These are phyloP conservation scores for Borostomias antarcticus DNA, from an alignment of 2,797 vertebrate genomes.

Conservation along the genomic window DNA sequence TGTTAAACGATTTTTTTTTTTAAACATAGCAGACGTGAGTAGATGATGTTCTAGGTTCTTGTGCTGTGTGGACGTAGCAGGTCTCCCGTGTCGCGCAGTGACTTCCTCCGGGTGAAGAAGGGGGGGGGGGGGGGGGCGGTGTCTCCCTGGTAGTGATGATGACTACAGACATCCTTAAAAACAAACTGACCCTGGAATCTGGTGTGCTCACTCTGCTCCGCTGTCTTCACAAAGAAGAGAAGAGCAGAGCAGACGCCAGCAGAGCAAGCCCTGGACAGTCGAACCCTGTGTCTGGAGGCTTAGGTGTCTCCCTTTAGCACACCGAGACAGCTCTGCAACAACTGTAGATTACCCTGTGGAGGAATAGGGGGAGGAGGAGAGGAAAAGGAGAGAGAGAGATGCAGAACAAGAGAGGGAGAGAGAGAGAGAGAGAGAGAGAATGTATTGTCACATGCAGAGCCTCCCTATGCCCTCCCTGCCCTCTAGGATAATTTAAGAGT, in stretches of 20 bases:
- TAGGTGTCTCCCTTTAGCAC: constrained; percentile 95
- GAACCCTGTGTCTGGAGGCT: constrained; percentile 63
- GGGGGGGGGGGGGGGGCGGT: constrained; percentile 48
- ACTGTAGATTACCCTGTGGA: constrained; percentile 93
- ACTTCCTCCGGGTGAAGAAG: constrained; percentile 27
- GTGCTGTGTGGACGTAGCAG: constrained; percentile 58
- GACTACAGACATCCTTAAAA: constrained; percentile 71
- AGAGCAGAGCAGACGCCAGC: constrained; percentile 74
- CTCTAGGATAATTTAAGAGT: no score
- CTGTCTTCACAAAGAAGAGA: constrained; percentile 68
- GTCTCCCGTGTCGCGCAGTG: constrained; percentile 53
- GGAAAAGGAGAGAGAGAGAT: neutral
- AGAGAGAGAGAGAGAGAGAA: neutral
- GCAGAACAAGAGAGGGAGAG: constrained; percentile 3
- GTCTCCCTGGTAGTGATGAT: constrained; percentile 66
- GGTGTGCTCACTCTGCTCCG: constrained; percentile 56
- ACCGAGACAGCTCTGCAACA: constrained; percentile 94
- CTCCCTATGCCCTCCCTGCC: no score
- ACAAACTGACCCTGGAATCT: constrained; percentile 68
- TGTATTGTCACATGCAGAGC: no score
- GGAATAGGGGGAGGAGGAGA: constrained; percentile 7
- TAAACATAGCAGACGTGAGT: constrained; percentile 53
- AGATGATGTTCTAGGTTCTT: constrained; percentile 54
- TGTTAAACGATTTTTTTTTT: constrained; percentile 31
- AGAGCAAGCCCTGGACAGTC: constrained; percentile 80